Conservation (phyloP, 1,140 invertebrate genomes). For the Marisa cornuarietis region DNA sequence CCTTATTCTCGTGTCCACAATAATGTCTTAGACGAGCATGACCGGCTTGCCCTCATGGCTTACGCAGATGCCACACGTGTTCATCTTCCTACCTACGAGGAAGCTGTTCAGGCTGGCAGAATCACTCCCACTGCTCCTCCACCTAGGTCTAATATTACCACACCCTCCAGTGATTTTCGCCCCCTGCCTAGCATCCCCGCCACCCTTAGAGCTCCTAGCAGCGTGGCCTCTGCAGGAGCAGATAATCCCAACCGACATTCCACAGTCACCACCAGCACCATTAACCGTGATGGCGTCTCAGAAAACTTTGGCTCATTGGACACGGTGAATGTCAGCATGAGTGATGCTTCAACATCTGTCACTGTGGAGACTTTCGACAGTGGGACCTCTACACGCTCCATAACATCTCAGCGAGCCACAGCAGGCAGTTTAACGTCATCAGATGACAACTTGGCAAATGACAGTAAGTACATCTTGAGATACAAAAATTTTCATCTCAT, state of each 20-base stretch:
- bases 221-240: conserved; percentile 26
- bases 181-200: conserved; percentile 56
- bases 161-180: conserved; percentile 41
- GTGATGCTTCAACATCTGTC: conserved; percentile 58
- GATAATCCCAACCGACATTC: conserved; percentile 56
- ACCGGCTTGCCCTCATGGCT: conserved; percentile 60
- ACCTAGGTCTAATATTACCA: conserved; percentile 17
- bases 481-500: background rate
- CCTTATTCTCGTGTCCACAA: conserved; percentile 56
- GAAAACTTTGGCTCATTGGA: conserved; percentile 62
- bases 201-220: conserved; percentile 36
- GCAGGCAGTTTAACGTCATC: conserved; percentile 61
- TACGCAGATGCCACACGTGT: conserved; percentile 55
- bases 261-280: conserved; percentile 56
- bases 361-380: conserved; percentile 60
- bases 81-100: conserved; percentile 59
- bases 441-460: conserved; percentile 55
- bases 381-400: conserved; percentile 54
- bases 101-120: conserved; percentile 36
- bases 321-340: conserved; percentile 62
- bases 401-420: conserved; percentile 53
- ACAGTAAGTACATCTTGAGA: conserved; percentile 45
- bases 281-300: conserved; percentile 57
- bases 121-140: conserved; percentile 10
- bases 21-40: conserved; percentile 55